Base-by-base conservation (phyloP, 2,888 invertebrate genomes). In the Callimorpha dominula region DNA sequence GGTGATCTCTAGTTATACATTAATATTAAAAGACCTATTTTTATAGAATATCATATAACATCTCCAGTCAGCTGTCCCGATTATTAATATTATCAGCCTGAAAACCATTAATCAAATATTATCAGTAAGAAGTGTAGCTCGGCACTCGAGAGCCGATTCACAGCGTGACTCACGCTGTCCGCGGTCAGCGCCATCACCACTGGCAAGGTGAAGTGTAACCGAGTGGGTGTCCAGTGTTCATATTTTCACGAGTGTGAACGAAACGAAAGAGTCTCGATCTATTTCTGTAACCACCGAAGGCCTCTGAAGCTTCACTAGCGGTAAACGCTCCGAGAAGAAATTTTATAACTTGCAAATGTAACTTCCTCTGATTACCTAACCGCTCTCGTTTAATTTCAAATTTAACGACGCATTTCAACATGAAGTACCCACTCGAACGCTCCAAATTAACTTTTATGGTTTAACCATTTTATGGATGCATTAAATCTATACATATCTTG, bases 141-240 rank as follows among this genome's bases (percentile, higher is more conserved):
- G 82, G 80, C 78, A 81, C 81, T 80, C 73, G 76, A 87, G 79
- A 83, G 77, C 80, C 73, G 65, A 80, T 81, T 81, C 84, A 86
- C 80, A 74, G 77, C 83, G 80, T 95, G 94, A 95, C 84, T 94
- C 94, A 95, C 78, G 65, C 80, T 77, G 80, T 77, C 77, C 76
- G 86, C 91, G 93, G 91, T 93, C 93, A 95, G 93, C 95, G 94
- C 95, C 95, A 95, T 93, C 94, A 94, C 89, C 87, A 83, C 84
- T 82, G 82, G 88, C 94, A 95, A 95, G 94, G 95, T 94, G 94
- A 95, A 94, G 93, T 92, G 91, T 93, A 93, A 92, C 88, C 82
- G 92, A 89, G 94, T 94, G 92, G 94, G 95, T 92, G 94, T 92
- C 90, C 90, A 89, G 90, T 91, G 92, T 93, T 92, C 91, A 91